A percentile compares a stretch with the other conserved stretches of the same genome.
Evolutionary conservation across 1,140 invertebrate species (phyloP).

Genomic region (Anastrepha ludens): DNA sequence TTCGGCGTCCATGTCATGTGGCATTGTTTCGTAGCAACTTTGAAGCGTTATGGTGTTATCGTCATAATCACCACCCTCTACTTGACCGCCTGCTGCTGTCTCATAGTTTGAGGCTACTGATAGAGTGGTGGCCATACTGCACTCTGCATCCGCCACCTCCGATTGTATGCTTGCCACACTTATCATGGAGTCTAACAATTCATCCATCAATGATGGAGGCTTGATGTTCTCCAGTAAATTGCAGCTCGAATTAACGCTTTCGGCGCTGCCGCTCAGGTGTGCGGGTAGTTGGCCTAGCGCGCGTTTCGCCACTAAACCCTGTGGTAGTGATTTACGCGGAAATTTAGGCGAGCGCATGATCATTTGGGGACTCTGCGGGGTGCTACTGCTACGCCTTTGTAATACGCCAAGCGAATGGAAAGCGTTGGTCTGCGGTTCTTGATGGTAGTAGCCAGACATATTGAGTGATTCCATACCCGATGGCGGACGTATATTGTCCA

Average conservation of each 20-base stretch:
- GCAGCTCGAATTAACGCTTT: slow-evolving; percentile 77
- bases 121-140: slow-evolving; percentile 69
- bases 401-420: slow-evolving; percentile 64
- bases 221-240: slow-evolving; percentile 85
- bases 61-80: slow-evolving; percentile 76
- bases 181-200: slow-evolving; percentile 86
- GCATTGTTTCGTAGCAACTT: slow-evolving; percentile 71
- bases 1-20: slow-evolving; percentile 66
- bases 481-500: slow-evolving; percentile 86
- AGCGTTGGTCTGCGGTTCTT: slow-evolving; percentile 56
- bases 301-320: slow-evolving; percentile 81
- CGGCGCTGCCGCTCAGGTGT: slow-evolving; percentile 66
- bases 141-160: slow-evolving; percentile 80
- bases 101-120: slow-evolving; percentile 71
- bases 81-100: slow-evolving; percentile 71
- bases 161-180: slow-evolving; percentile 89
- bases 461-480: slow-evolving; percentile 80
- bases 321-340: slow-evolving; percentile 82
- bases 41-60: slow-evolving; percentile 76
- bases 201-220: slow-evolving; percentile 87
- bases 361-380: slow-evolving; percentile 66
- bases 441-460: slow-evolving; percentile 65
- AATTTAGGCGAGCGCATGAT: slow-evolving; percentile 68
- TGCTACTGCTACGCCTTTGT: slow-evolving; percentile 54
- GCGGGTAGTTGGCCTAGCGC: slow-evolving; percentile 76